Evolutionary conservation across 2,888 invertebrate species (phyloP), one percentile per base, ranked within the genome.

Genomic region (Diarsia rubi): DNA sequence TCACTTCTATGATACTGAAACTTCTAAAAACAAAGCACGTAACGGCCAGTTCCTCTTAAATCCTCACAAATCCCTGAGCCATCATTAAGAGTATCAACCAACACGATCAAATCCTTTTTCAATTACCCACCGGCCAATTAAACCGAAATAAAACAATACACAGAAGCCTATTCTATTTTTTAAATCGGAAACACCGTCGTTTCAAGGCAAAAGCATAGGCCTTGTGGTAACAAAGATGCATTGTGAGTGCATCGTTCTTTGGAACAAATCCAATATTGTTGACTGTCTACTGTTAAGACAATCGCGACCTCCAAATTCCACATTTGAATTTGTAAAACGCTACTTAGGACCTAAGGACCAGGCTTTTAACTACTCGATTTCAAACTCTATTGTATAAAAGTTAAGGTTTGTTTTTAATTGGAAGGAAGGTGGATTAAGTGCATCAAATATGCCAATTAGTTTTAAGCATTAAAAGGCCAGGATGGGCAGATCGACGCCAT

Each of bases 211-310:
- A 91, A 90, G 89, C 87, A 88, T 90, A 89, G 92, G 91, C 94
- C 95, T 94, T 92, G 92, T 87, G 90, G 90, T 93, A 95, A 96
- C 95, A 95, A 95, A 95, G 95, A 93, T 94, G 95, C 95, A 96
- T 96, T 96, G 96, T 96, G 92, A 86, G 87, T 88, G 88, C 91
- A 89, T 91, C 90, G 90, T 88, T 89, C 91, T 90, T 95, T 96
- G 96, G 96, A 96, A 95, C 95, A 90, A 94, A 95, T 96, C 96
- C 96, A 96, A 96, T 94, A 96, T 94, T 94, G 94, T 94, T 92
- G 93, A 89, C 81, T 83, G 88, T 88, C 87, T 90, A 90, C 89
- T 88, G 83, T 91, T 90, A 91, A 93, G 88, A 87, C 93, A 93
- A 93, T 92, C 89, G 90, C 90, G 96, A 94, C 96, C 95, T 95